A percentile compares a stretch with the other conserved stretches of the same genome.
These are phyloP conservation scores for Sula dactylatra DNA, from an alignment of 2,113 vertebrate genomes.

Conservation along the genomic window DNA sequence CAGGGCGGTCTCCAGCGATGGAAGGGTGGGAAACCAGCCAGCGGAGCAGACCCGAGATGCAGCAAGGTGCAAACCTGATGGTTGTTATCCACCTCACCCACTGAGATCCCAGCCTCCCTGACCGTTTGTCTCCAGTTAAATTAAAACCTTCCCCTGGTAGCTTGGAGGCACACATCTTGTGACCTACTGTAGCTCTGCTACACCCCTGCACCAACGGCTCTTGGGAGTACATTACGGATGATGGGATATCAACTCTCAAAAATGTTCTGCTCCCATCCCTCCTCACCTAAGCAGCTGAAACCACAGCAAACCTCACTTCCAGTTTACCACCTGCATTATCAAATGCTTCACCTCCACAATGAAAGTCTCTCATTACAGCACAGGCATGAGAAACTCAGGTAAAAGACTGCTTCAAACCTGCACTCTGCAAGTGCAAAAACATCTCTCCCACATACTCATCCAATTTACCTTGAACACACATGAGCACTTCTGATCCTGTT, in stretches of 20 bases:
- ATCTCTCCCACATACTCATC: neutral
- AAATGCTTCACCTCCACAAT: neutral
- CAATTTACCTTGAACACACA: neutral
- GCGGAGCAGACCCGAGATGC: neutral
- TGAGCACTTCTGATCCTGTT: slow-evolving; percentile 7
- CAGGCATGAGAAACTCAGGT: neutral
- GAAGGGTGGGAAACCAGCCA: neutral
- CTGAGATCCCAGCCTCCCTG: neutral
- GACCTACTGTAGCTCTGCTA: neutral
- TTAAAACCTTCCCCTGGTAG: neutral
- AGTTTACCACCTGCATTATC: neutral
- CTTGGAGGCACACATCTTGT: neutral
- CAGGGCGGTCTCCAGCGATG: neutral
- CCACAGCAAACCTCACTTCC: neutral
- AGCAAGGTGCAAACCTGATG: neutral
- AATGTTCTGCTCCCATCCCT: neutral
- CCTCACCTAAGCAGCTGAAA: neutral
- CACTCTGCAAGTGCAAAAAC: neutral
- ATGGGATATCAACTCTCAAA: neutral
- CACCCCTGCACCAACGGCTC: neutral
- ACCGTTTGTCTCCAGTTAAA: neutral
- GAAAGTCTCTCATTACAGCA: neutral
- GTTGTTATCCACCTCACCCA: neutral
- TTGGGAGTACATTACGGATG: neutral
- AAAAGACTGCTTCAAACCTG: neutral